Evolutionary conservation across 2,113 vertebrate species (phyloP).

Genomic region (Callopanchax toddi): DNA sequence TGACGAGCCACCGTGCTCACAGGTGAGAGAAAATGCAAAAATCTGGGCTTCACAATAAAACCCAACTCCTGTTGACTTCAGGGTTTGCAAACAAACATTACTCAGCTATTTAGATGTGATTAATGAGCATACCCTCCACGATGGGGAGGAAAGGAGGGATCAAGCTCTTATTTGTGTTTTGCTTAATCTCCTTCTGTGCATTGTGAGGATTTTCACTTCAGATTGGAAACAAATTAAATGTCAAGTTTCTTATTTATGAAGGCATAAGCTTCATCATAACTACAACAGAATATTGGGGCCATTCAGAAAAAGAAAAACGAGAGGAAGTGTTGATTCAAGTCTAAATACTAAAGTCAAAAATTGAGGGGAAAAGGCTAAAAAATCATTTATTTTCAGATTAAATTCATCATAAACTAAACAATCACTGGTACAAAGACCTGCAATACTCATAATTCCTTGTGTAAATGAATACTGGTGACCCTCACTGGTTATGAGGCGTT

Average conservation of each 20-base stretch:
- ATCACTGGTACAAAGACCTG: too few relatives aligned
- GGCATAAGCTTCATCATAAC: conserved; percentile 4
- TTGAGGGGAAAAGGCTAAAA: too few relatives aligned
- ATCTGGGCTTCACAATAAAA: conserved; percentile 34
- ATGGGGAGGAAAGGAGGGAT: conserved; percentile 47
- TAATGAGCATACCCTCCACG: conserved; percentile 57
- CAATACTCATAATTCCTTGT: too few relatives aligned
- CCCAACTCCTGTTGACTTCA: conserved; percentile 31
- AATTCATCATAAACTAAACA: too few relatives aligned
- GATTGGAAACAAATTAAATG: conserved; percentile 46
- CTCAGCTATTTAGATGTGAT: conserved; percentile 63
- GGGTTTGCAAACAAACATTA: conserved; percentile 35
- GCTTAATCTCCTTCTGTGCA: conserved; percentile 41
- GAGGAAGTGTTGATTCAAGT: too few relatives aligned
- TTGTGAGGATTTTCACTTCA: conserved; percentile 16
- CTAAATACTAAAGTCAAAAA: too few relatives aligned
- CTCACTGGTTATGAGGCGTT: too few relatives aligned
- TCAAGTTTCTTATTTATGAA: conserved; percentile 50
- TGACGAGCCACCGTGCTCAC: not conserved
- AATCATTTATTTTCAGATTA: too few relatives aligned
- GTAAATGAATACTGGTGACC: too few relatives aligned
- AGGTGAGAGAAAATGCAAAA: not conserved
- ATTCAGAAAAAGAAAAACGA: conserved; percentile 1
- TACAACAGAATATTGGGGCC: conserved; percentile 9
- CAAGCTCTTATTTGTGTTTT: conserved; percentile 58